Evolutionary conservation across 2,113 vertebrate genomes (phyloP), one percentile per base, ranked within the genome.

Genomic region (Nettapus auritus): DNA sequence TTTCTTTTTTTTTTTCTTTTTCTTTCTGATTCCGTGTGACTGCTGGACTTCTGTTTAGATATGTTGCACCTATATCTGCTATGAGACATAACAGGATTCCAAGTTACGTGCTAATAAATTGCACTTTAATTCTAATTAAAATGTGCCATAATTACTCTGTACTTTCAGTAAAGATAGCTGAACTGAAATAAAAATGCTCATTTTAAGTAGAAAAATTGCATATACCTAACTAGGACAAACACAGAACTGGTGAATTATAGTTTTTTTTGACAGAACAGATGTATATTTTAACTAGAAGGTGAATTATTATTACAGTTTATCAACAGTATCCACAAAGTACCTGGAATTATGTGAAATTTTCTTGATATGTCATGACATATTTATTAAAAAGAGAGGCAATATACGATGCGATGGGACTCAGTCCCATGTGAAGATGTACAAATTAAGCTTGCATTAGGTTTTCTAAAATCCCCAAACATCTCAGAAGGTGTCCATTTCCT

Each of bases 361-460:
- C 38, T 46, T 77, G 8, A 66, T 29, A 11, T 36, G 15, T 66
- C 17, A 3, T 82, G 42, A 22, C 5, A 9, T 11, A 11, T 6
- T 13, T 82, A 5, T 60, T 26, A 46, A 29, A 78, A 22, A 59
- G 26, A 59, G 38, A 33, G 4, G 14, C 33, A 42, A 9, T 42
- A 8, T 0, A 11, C n/a, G 5, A 11, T 31, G 23, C 56, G 9
- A 21, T 38, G 60, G 29, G 15, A 50, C 7, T 19, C 1, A 0
- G 7, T 60, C 8, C 6, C 19, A 55, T n/a, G 7, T n/a, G 53
- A 68, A 79, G n/a, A 33, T 18, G 9, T 7, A 14, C 3, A 57
- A 44, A 67, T 57, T 76, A 55, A 73, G 44, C n/a, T 76, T 77
- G 7, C 13, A 60, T 55, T 26, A 50, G 13, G 9, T 66, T 73